Conservation (phyloP, 2,113 vertebrate species). For the Nannospalax galili region DNA sequence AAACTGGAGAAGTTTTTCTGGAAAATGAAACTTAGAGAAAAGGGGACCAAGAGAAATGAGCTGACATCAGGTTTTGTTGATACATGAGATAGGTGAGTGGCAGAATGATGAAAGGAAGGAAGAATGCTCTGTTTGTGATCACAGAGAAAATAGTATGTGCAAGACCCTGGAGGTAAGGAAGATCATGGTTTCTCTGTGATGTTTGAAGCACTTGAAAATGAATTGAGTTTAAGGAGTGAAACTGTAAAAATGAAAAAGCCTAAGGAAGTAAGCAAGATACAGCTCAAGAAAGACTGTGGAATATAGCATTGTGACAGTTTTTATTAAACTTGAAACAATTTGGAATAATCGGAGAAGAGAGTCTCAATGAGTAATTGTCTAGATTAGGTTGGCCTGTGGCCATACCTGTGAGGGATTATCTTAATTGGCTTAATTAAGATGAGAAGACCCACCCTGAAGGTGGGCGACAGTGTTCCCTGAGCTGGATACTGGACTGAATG, state of each 20-base stretch:
- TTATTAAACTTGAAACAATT: too few relatives aligned
- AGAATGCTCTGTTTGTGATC: not conserved
- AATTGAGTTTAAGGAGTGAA: not conserved
- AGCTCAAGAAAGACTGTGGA: not conserved
- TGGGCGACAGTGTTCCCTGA: too few relatives aligned
- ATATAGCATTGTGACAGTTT: too few relatives aligned
- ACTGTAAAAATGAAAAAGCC: not conserved
- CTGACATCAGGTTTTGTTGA: not conserved
- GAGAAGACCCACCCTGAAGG: too few relatives aligned
- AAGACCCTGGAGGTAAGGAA: not conserved
- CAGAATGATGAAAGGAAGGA: not conserved
- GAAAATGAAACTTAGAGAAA: not conserved
- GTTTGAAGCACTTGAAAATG: not conserved
- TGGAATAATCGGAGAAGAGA: too few relatives aligned
- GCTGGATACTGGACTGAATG: too few relatives aligned
- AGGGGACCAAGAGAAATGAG: not conserved
- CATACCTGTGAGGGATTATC: too few relatives aligned
- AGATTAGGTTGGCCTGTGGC: too few relatives aligned
- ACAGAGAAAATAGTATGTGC: not conserved
- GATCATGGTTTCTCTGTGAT: not conserved
- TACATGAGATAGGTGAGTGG: not conserved
- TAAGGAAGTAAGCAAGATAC: not conserved
- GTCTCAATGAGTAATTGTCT: too few relatives aligned
- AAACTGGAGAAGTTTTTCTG: not conserved
- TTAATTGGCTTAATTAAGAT: too few relatives aligned